A percentile compares a stretch with the other conserved stretches of the same genome.
phyloP scores from a whole-genome alignment of 2,797 vertebrate species.

The Xenentodon cancila region DNA sequence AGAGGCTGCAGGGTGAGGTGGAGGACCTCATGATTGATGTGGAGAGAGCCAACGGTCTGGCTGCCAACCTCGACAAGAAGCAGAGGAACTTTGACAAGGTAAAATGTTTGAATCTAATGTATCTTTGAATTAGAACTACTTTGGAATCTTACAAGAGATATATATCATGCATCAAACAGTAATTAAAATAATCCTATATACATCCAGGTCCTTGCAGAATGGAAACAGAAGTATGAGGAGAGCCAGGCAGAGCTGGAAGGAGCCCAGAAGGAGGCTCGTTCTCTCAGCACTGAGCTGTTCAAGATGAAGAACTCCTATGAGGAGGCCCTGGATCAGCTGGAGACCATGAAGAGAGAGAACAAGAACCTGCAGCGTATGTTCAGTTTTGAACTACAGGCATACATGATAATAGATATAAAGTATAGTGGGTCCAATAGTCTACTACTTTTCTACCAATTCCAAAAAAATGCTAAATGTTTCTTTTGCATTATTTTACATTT shows the following conservation, averaged over 20 bases:
- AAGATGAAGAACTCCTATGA: conserved; percentile 92
- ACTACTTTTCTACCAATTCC: no score
- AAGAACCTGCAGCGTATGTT: conserved; percentile 54
- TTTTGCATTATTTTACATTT: not conserved
- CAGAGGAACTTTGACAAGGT: conserved; percentile 83
- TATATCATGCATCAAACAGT: not conserved
- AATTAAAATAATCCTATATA: not conserved
- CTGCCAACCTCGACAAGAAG: conserved; percentile 87
- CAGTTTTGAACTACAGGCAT: not conserved
- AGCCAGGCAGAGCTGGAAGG: conserved; percentile 86
- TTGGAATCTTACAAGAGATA: not conserved
- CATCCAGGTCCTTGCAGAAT: conserved; percentile 75
- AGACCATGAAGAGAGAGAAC: conserved; percentile 68
- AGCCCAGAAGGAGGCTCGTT: conserved; percentile 85
- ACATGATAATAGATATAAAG: not conserved
- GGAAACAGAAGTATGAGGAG: conserved; percentile 90
- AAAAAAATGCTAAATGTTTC: no score
- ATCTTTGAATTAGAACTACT: not conserved
- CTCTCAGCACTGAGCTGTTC: conserved; percentile 88
- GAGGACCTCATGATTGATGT: conserved; percentile 87
- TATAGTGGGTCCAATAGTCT: no score
- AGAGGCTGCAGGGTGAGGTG: conserved; percentile 75
- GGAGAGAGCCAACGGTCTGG: conserved; percentile 71
- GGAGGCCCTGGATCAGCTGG: conserved; percentile 86
- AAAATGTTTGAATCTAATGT: no score